Percentiles rank a stretch among this genome's conserved stretches.
Evolutionary conservation across 2,888 invertebrate genomes (phyloP).

Genomic region (Resseliella maxima): DNA sequence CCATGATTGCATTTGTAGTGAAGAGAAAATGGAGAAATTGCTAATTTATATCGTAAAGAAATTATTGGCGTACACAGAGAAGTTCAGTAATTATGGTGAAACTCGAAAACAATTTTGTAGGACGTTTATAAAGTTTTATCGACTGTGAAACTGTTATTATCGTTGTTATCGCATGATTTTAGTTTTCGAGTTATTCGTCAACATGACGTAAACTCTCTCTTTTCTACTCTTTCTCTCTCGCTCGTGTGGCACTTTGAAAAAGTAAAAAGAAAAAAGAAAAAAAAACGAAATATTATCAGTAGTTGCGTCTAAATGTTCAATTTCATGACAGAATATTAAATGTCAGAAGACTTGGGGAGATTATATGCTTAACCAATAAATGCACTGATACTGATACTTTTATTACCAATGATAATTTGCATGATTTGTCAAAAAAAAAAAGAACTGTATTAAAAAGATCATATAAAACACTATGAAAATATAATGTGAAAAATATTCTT

Average conservation of each 20-base stretch:
- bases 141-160: background rate
- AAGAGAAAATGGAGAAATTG: no score
- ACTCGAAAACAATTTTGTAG: background rate
- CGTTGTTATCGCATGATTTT: constrained; percentile 14
- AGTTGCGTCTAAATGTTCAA: constrained; percentile 41
- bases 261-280: background rate
- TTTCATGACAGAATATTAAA: constrained; percentile 44
- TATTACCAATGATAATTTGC: background rate
- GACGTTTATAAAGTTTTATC: constrained; percentile 34
- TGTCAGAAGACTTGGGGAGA: constrained; percentile 23
- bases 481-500: no score
- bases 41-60: no score
- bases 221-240: background rate
- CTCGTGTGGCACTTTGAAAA: background rate
- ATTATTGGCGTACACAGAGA: constrained; percentile 26
- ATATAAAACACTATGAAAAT: no score
- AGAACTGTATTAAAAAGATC: no score
- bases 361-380: background rate
- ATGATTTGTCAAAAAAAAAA: no score
- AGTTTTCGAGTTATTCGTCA: constrained; percentile 14
- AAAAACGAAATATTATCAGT: constrained; percentile 23
- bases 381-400: background rate
- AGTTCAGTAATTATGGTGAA: background rate
- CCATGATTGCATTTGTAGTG: no score
- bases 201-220: background rate